phyloP scores from a whole-genome alignment of 2,888 invertebrate species.

The Caprella mutica region DNA sequence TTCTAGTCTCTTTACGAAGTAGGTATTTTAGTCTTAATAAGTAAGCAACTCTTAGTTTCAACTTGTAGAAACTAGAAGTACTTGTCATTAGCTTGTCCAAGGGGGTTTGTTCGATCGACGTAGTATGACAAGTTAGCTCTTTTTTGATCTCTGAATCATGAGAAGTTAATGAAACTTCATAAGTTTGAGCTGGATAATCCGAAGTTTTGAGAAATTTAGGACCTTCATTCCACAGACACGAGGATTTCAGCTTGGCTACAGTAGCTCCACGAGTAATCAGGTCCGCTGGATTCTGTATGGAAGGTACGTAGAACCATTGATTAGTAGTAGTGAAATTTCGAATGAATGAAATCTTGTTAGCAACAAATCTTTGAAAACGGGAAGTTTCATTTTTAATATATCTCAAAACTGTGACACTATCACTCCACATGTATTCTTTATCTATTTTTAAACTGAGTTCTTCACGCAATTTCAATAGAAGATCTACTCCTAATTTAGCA shows the following conservation, averaged over 20 bases:
- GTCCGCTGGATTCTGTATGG: conserved; percentile 7
- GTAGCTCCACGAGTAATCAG: not conserved
- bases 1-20: not conserved
- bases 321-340: not conserved
- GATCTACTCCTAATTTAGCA: not conserved
- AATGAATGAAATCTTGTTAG: conserved; percentile 5
- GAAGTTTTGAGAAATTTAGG: not conserved
- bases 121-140: too few relatives aligned
- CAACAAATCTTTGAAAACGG: conserved; percentile 13
- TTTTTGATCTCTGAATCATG: too few relatives aligned
- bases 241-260: not conserved
- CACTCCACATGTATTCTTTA: conserved; percentile 20
- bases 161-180: too few relatives aligned
- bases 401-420: not conserved
- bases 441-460: not conserved
- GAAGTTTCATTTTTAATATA: conserved; percentile 8
- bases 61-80: not conserved
- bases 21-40: not conserved
- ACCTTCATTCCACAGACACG: not conserved
- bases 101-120: too few relatives aligned
- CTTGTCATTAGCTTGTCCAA: too few relatives aligned
- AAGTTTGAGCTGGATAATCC: not conserved
- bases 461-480: not conserved
- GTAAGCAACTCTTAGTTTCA: not conserved
- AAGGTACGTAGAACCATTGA: conserved; percentile 8